Evolutionary conservation across 2,888 invertebrate species (phyloP), one percentile per base, ranked within the genome.

Genomic region (Andrena marginata): DNA sequence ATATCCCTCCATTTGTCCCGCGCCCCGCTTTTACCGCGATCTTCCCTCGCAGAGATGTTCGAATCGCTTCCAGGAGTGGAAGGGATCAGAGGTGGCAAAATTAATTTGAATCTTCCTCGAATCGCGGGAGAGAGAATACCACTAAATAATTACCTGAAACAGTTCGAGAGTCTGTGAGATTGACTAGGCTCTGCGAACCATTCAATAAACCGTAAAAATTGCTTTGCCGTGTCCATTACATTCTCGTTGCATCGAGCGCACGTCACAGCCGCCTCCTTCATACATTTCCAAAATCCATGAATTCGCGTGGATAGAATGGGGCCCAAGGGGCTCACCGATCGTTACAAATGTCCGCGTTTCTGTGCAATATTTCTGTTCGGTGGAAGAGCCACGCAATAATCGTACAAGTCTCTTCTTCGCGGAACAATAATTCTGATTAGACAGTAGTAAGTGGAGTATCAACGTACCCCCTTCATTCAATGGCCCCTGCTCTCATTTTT

Each of bases 141-240:
- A 42, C 16, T 16, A 16, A 42, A 42, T 42, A 16, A 42, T 16
- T 42, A 42, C 16, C 42, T 4, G 42, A 5, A 16, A 42, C 16
- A 16, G 16, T 42, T 42, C 1, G 13, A 16, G 16, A 16, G 13
- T 16, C 42, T 5, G 16, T 5, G 42, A 5, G 0, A 16, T 51
- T 8, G n/a, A 8, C 49, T 49, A 0, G n/a, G 20, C 20, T 20
- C 51, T n/a, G 20, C 8, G 20, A 6, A 20, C 20, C n/a, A 13
- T 65, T 31, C 13, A 60, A 42, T 48, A 42, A 23, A 35, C 67
- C 75, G 68, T 63, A 42, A 20, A 63, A 20, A 56, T 42, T 62
- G 62, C 62, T n/a, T 23, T 20, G 51, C 10, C 23, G 51, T 69
- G 20, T 62, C 13, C 26, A 63, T 62, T 23, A 13, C 10, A 51